These are phyloP conservation scores for Diaphora mendica DNA, from an alignment of 2,888 invertebrate genomes.

Conservation along the genomic window DNA sequence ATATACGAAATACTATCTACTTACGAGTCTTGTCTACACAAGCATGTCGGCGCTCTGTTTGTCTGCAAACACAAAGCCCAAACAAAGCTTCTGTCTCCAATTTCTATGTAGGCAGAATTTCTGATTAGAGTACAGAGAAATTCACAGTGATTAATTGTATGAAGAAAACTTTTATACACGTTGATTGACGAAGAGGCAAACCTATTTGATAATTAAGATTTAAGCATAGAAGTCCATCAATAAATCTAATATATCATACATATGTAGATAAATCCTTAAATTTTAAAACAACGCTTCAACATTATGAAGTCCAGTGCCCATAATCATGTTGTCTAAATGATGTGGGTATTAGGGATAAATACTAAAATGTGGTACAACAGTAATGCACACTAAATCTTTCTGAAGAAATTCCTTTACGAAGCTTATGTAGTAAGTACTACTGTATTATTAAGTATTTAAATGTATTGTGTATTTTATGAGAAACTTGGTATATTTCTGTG, in stretches of 20 bases:
- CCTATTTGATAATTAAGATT: no score
- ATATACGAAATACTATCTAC: slow-evolving; percentile 28
- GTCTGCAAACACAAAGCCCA: slow-evolving; percentile 56
- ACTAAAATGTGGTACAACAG: background rate
- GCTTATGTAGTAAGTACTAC: no score
- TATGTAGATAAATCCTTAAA: no score
- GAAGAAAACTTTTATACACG: background rate
- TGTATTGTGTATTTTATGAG: background rate
- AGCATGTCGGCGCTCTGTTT: slow-evolving; percentile 51
- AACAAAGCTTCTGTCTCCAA: slow-evolving; percentile 50
- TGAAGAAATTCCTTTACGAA: no score
- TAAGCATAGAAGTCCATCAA: no score
- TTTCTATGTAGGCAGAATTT: slow-evolving; percentile 18
- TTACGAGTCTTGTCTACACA: slow-evolving; percentile 46
- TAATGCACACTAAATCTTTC: background rate
- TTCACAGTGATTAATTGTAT: background rate
- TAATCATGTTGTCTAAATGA: no score
- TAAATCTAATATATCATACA: no score
- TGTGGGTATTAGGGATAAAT: no score
- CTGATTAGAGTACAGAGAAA: background rate
- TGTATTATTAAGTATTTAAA: no score
- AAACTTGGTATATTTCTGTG: background rate
- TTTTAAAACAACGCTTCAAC: no score
- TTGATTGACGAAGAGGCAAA: background rate
- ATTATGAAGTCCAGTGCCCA: no score